A percentile compares a stretch with the other conserved stretches of the same genome.
phyloP scores from a whole-genome alignment of 2,797 vertebrate species.

The Typhlichthys subterraneus region DNA sequence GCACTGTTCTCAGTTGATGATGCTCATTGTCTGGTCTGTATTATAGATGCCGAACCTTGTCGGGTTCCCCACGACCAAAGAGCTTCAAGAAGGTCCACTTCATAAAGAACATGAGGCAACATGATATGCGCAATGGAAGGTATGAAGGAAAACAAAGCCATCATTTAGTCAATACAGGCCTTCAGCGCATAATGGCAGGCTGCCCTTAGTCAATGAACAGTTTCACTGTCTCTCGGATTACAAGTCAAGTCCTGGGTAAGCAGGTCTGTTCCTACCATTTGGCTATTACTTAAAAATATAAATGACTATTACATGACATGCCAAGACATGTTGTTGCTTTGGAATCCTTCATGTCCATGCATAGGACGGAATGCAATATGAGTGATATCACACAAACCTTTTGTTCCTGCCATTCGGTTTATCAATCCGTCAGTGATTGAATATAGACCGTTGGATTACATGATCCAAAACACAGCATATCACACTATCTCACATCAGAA shows the following conservation, averaged over 20 bases:
- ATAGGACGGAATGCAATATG: no score
- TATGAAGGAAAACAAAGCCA: constrained; percentile 69
- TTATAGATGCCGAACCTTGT: constrained; percentile 92
- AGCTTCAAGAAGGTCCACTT: constrained; percentile 99
- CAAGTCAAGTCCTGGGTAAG: constrained; percentile 30
- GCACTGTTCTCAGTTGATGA: constrained; percentile 1
- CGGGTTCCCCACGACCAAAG: constrained; percentile 99
- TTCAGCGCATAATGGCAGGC: constrained; percentile 46
- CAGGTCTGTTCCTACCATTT: constrained; percentile 20
- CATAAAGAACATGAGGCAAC: constrained; percentile 97
- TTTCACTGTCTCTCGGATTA: constrained; percentile 57
- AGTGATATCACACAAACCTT: neutral
- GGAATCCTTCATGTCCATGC: no score
- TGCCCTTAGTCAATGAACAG: constrained; percentile 55
- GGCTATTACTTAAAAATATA: constrained; percentile 17
- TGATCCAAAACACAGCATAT: constrained; percentile 9
- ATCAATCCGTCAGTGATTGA: neutral
- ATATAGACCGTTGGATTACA: constrained; percentile 12
- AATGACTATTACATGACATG: constrained; percentile 1
- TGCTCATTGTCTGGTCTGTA: constrained; percentile 23
- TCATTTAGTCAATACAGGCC: constrained; percentile 43
- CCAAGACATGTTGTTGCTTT: neutral
- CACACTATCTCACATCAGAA: constrained; percentile 10
- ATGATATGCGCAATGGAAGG: constrained; percentile 96
- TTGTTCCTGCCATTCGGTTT: neutral